Base-by-base conservation (phyloP, 2,888 invertebrate genomes). In the Scaptomyza flava region DNA sequence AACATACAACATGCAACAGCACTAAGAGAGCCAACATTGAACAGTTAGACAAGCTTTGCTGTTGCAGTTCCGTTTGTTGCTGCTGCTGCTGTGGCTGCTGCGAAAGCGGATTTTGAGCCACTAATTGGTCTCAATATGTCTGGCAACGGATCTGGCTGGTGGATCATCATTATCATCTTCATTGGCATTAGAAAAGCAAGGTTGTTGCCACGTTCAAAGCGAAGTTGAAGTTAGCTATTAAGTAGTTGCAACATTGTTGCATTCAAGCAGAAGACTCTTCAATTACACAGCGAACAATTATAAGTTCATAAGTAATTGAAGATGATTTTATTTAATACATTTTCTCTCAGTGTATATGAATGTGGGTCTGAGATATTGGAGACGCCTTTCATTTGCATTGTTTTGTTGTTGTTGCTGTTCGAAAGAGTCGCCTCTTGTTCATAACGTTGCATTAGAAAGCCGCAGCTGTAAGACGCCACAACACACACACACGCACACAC, bases 31-130 rank as follows among this genome's bases (percentile, higher is more conserved):
- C 30, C 67, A 56, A 52, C 69, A 67, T 80, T 86, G 77, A 87
- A 89, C 89, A 89, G 87, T 81, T 77, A 75, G 81, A 78, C 9
- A 20, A 50, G 36, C 50, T 50, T 50, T 76, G 79, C 61, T 57
- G 74, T 77, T 67, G 87, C 81, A 89, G 90, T 90, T 90, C 90
- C 90, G 90, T 90, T 90, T 90, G 50, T 20, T n/a, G 36, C 33
- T 30, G 14, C 6, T 80, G 78, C 50, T 53, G 74, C 74, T 72
- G 81, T 72, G 87, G 89, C 87, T 90, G 90, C 90, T 90, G 87
- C 90, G 81, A 60, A 90, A 90, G 81, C 90, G 90, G 90, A 90
- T 90, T 90, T 89, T 77, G 74, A 87, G 85, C 89, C 88, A 86
- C 89, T 85, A 85, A 85, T 85, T 88, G 85, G 87, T 85, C 85